A percentile compares a stretch with the other conserved stretches of the same genome.
Conservation (phyloP, 2,888 invertebrate genomes). For the Plebejus argus region DNA sequence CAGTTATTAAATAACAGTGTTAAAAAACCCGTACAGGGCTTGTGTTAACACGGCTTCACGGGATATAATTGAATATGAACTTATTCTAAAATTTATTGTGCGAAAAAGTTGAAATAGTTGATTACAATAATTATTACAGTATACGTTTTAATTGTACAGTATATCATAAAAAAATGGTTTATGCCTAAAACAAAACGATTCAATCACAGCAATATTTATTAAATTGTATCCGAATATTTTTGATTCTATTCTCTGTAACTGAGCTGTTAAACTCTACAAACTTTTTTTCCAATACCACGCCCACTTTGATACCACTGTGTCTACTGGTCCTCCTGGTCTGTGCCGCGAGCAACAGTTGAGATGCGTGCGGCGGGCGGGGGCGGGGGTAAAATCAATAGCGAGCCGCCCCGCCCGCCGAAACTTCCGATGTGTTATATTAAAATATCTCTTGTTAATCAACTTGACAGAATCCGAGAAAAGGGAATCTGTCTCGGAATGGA, state of each 20-base stretch:
- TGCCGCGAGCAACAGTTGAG: slow-evolving; percentile 75
- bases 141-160: no score
- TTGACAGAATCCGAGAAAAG: background rate
- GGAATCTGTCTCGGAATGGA: background rate
- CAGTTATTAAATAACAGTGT: no score
- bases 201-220: no score
- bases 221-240: no score
- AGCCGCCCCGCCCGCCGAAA: slow-evolving; percentile 57
- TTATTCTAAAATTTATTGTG: background rate
- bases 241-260: background rate
- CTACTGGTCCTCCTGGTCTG: slow-evolving; percentile 44
- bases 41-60: no score
- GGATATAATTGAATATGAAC: background rate
- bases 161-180: no score
- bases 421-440: slow-evolving; percentile 52
- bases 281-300: background rate
- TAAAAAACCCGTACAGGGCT: no score
- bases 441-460: slow-evolving; percentile 42
- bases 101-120: background rate
- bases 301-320: slow-evolving; percentile 20
- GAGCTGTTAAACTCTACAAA: background rate
- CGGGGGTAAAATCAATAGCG: slow-evolving; percentile 71
- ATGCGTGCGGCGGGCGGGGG: slow-evolving; percentile 60
- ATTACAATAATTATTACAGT: no score
- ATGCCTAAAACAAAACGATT: no score